Evolutionary conservation across 2,888 invertebrate genomes (phyloP).

Genomic region (Cylloceria caligata): DNA sequence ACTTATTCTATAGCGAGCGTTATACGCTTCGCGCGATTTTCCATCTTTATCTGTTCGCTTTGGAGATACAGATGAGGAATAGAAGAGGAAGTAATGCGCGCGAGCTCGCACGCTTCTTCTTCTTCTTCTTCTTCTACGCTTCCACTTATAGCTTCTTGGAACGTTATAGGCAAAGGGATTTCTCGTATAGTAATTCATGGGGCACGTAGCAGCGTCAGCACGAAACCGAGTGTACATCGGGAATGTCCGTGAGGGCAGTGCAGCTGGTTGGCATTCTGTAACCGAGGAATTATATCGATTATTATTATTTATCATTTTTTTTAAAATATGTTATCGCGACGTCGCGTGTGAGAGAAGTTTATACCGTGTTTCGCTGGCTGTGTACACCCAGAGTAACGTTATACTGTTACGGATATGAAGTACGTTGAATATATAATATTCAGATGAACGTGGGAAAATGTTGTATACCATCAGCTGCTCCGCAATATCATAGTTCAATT

Average conservation of each 20-base stretch:
- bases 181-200: conserved; percentile 20
- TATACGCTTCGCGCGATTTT: conserved; percentile 4
- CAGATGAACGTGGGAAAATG: too few relatives aligned
- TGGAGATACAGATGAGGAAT: background rate
- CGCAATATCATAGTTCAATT: too few relatives aligned
- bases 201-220: conserved; percentile 9
- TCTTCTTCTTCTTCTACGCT: conserved; percentile 15
- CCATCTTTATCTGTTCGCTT: conserved; percentile 22
- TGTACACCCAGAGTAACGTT: background rate
- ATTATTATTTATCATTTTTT: background rate
- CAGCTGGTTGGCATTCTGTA: conserved; percentile 15
- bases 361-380: background rate
- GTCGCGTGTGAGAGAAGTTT: background rate
- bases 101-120: conserved; percentile 33
- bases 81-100: conserved; percentile 25
- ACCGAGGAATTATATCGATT: conserved; percentile 10
- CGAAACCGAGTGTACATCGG: background rate
- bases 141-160: conserved; percentile 33
- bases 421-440: too few relatives aligned
- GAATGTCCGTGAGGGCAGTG: conserved; percentile 14
- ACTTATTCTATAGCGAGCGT: conserved; percentile 13
- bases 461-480: too few relatives aligned
- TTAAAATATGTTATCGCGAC: background rate
- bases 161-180: conserved; percentile 37
- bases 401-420: too few relatives aligned